Percentiles rank a stretch among this genome's conserved stretches.
Evolutionary conservation across 2,113 vertebrate species (phyloP).

Genomic region (Tretioscincus oriximinensis): DNA sequence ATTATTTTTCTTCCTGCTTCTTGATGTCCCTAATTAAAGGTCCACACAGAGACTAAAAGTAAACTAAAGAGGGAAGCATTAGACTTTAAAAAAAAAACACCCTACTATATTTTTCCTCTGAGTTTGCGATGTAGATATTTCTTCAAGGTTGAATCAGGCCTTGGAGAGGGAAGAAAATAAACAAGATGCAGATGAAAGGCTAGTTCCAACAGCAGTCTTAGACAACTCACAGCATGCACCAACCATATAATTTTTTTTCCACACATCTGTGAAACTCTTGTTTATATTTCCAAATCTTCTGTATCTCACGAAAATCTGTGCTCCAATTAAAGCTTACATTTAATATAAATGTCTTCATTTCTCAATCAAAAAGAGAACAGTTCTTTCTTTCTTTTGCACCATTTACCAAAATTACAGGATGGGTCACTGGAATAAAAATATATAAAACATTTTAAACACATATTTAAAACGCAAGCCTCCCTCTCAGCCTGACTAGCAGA

Average conservation of each 20-base stretch:
- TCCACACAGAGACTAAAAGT: neutral
- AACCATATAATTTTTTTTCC: neutral
- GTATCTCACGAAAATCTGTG: neutral
- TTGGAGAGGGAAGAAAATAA: neutral
- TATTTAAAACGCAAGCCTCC: no score
- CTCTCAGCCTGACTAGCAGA: no score
- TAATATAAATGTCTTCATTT: neutral
- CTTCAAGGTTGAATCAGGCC: neutral
- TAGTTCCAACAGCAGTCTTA: neutral
- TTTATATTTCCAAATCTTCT: slow-evolving; percentile 3
- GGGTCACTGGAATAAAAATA: no score
- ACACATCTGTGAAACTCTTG: neutral
- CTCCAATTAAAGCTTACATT: neutral
- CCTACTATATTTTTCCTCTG: no score
- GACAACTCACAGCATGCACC: neutral
- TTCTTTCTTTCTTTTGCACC: neutral
- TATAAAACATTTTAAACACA: no score
- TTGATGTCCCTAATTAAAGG: neutral
- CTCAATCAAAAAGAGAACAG: neutral
- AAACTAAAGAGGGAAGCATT: no score
- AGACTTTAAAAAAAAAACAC: neutral
- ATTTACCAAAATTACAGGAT: no score
- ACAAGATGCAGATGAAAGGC: neutral
- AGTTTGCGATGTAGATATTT: neutral
- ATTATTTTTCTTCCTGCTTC: no score